Evolutionary conservation across 2,113 vertebrate species (phyloP).

Genomic region (Myiagra hebetior): DNA sequence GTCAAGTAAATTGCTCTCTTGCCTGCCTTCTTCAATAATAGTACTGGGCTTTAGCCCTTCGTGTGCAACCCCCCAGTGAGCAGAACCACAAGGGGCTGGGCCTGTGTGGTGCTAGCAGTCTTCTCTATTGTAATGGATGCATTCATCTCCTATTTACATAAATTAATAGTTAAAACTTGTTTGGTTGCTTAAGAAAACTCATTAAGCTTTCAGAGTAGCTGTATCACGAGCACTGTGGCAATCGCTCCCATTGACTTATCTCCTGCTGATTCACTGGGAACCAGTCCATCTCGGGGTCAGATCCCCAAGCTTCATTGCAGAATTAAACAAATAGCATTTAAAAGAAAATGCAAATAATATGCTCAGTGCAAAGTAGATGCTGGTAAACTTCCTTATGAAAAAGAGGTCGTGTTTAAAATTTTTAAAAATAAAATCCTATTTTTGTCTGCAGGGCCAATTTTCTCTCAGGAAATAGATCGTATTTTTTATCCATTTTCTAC

Average conservation of each 20-base stretch:
- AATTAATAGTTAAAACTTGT: constrained; percentile 79
- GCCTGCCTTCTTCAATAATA: constrained; percentile 8
- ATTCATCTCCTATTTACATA: constrained; percentile 59
- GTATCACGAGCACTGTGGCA: constrained; percentile 82
- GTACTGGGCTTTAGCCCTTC: constrained; percentile 20
- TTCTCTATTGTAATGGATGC: constrained; percentile 21
- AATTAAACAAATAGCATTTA: constrained; percentile 30
- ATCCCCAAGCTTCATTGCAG: constrained; percentile 9
- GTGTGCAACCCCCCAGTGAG: neutral
- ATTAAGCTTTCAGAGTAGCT: constrained; percentile 88
- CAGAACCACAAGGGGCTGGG: neutral
- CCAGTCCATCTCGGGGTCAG: constrained; percentile 40
- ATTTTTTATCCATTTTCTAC: neutral
- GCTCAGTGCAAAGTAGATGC: neutral
- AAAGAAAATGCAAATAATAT: constrained; percentile 7
- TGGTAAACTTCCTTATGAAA: neutral
- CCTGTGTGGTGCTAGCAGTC: neutral
- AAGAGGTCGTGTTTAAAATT: neutral
- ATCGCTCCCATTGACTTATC: constrained; percentile 63
- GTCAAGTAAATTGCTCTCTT: constrained; percentile 67
- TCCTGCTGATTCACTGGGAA: constrained; percentile 59
- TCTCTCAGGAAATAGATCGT: neutral
- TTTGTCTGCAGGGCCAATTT: neutral
- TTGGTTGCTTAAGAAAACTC: constrained; percentile 80
- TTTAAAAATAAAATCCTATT: neutral